Evolutionary conservation across 2,888 invertebrate species (phyloP), one percentile per base, ranked within the genome.

Genomic region (Trissonchulus latispiculum): DNA sequence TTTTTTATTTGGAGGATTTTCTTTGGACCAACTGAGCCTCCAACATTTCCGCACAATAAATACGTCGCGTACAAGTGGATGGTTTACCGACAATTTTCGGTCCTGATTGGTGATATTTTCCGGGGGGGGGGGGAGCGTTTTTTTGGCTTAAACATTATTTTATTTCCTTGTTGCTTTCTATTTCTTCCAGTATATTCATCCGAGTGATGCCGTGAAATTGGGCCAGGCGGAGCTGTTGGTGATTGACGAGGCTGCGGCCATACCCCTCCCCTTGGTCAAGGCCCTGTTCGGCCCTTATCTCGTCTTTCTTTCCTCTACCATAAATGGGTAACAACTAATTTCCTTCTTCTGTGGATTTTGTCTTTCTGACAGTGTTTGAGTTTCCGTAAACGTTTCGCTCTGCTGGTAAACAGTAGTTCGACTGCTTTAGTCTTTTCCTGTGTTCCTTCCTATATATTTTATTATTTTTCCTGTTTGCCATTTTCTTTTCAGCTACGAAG

Each of bases 191-290:
- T 99, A 99, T 84, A 95, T 99, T 81, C 90, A 93, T 75, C 96
- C 99, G 0, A 90, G 90, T 62, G 95, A 97, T 84, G 89, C 90
- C 68, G 89, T 91, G 74, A 89, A 92, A 75, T 86, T 99, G 37
- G 89, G 92, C 8, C 95, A 95, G 76, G 95, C 96, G 0, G 97
- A 99, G 84, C 84, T 99, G 61, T 87, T 99, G 37, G 89, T 99
- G 0, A 95, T 99, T 74, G 99, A 99, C 84, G 99, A 99, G 85
- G 99, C 99, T 0, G 99, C 99, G 0, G 99, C 99, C 3, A 99
- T 99, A 78, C 99, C 99, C 0, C 86, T 99, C 74, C 91, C 92
- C 0, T 89, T 92, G 79, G 95, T 99, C 0, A 91, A 93, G 77
- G 89, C 90, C 1, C 90, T 96, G 84, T 87, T 92, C 73, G 91